Percentiles rank a stretch among this genome's conserved stretches.
These are phyloP conservation scores for Atrina japonica DNA, from an alignment of 2,888 invertebrate species.

Conservation along the genomic window DNA sequence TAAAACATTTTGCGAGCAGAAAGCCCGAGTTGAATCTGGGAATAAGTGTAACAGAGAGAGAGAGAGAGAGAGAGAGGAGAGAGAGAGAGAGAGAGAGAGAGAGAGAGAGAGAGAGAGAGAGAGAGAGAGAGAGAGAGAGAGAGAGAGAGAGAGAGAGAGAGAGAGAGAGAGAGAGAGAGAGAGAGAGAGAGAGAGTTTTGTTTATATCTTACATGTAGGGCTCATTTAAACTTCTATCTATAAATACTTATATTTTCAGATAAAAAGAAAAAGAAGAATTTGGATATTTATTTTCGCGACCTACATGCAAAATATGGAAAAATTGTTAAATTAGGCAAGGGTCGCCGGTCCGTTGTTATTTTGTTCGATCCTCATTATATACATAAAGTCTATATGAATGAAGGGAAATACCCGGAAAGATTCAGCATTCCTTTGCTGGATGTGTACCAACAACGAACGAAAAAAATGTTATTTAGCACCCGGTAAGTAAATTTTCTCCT, in stretches of 20 bases:
- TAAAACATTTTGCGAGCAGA: no score
- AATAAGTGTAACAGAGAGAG: no score
- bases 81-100: no score
- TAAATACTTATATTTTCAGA: conserved; percentile 24
- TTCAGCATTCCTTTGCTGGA: conserved; percentile 24
- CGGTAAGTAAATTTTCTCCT: conserved; percentile 1
- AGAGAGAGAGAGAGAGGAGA: no score
- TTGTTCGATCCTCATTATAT: conserved; percentile 46
- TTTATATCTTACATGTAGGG: no score
- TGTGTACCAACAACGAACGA: conserved; percentile 4
- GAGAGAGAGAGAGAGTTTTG: no score
- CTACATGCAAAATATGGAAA: conserved; percentile 48
- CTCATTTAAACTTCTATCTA: no score
- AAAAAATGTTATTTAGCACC: background rate
- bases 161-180: no score
- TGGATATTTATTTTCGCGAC: conserved; percentile 29
- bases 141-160: no score
- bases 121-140: no score
- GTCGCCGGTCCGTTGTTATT: conserved; percentile 36
- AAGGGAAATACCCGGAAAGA: conserved; percentile 44
- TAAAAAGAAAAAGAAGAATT: conserved; percentile 1
- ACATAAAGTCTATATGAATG: conserved; percentile 41
- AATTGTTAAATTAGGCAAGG: conserved; percentile 42
- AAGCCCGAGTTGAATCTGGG: no score
- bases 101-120: no score